Percentiles rank a stretch among this genome's conserved stretches.
These are phyloP conservation scores for Sula dactylatra DNA, from an alignment of 2,113 vertebrate genomes.

Conservation along the genomic window DNA sequence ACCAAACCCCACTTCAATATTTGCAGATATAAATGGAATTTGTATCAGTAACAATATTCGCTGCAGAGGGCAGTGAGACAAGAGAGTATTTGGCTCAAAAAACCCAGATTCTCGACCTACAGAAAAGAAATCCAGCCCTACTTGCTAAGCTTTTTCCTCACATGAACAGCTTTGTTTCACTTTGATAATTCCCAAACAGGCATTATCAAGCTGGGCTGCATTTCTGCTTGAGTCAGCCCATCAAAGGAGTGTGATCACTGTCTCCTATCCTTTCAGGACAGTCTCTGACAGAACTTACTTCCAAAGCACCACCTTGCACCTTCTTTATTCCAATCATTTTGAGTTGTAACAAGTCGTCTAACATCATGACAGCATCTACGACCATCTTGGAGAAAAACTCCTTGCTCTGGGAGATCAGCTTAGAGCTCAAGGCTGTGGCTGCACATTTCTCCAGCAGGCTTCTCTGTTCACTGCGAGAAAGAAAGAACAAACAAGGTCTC, in stretches of 20 bases:
- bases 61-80: not conserved
- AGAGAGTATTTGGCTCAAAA: not conserved
- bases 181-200: not conserved
- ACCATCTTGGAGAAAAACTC: constrained; percentile 93
- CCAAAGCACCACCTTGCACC: constrained; percentile 93
- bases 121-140: not conserved
- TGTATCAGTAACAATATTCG: not conserved
- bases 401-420: constrained; percentile 92
- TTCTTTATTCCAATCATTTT: constrained; percentile 99
- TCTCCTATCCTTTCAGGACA: not conserved
- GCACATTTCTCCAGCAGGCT: constrained; percentile 91
- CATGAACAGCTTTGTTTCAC: not conserved
- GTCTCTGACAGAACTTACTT: constrained; percentile 71
- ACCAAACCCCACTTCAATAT: not conserved
- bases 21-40: not conserved
- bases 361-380: constrained; percentile 92
- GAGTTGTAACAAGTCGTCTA: constrained; percentile 90
- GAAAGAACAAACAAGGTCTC: not conserved
- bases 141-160: not conserved
- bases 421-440: constrained; percentile 92
- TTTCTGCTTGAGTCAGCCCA: not conserved
- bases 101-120: not conserved
- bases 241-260: accelerated
- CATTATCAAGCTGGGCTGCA: not conserved
- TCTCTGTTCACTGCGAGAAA: constrained; percentile 84